Percentiles rank a stretch among this genome's conserved stretches.
These are phyloP conservation scores for Bothrops jararaca DNA, from an alignment of 2,113 vertebrate genomes.

Conservation along the genomic window DNA sequence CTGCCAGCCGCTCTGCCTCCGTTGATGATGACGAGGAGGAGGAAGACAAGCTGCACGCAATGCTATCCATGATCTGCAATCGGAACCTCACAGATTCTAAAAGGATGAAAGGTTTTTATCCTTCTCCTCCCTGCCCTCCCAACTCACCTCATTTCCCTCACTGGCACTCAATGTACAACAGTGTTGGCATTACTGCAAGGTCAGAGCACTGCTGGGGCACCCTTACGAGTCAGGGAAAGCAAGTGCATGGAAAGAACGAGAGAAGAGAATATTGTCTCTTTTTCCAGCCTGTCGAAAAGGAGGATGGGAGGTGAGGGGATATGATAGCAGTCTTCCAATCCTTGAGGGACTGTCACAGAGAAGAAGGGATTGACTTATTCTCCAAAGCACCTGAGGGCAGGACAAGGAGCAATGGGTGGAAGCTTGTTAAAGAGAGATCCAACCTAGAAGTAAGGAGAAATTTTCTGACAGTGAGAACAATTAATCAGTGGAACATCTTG, in stretches of 20 bases:
- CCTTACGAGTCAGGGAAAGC: not conserved
- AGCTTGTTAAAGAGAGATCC: not conserved
- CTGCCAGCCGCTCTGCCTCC: constrained; percentile 96
- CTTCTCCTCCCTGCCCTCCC: constrained; percentile 49
- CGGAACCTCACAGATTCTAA: constrained; percentile 99
- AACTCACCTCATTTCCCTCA: constrained; percentile 51
- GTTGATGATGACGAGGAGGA: constrained; percentile 99
- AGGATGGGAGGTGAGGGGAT: too few species aligned
- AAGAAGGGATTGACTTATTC: not conserved
- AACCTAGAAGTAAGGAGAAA: not conserved
- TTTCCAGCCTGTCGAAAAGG: not conserved
- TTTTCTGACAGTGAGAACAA: not conserved
- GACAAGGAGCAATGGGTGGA: too few species aligned
- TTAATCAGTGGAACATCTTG: not conserved
- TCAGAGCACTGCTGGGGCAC: fast-evolving
- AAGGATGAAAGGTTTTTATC: constrained; percentile 99
- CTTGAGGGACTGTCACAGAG: not conserved
- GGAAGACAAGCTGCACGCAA: constrained; percentile 98
- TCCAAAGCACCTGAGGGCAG: not conserved
- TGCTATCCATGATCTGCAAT: constrained; percentile 99
- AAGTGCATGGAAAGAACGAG: not conserved
- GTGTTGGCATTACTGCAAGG: constrained; percentile 75
- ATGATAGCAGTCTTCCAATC: not conserved
- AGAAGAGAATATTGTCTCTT: not conserved
- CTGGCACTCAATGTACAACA: constrained; percentile 71